These are phyloP conservation scores for Epirrhoe alternata DNA, from an alignment of 2,888 invertebrate species.

Conservation along the genomic window DNA sequence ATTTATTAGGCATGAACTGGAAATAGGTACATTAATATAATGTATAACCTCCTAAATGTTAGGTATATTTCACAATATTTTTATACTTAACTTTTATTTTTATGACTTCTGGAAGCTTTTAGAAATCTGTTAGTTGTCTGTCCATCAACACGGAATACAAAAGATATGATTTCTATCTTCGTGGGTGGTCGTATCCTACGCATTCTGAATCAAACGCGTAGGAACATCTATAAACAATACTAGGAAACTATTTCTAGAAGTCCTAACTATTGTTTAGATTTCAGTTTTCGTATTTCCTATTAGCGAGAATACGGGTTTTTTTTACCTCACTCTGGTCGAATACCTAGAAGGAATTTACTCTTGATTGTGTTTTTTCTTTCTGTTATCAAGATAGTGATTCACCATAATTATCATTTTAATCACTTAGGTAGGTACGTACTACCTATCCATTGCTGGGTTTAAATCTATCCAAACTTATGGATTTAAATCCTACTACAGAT, in stretches of 20 bases:
- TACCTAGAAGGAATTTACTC: no score
- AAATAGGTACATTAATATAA: slow-evolving; percentile 1
- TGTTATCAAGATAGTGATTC: no score
- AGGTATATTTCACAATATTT: neutral
- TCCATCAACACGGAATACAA: no score
- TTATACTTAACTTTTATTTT: neutral
- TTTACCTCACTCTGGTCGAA: no score
- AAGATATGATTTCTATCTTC: neutral
- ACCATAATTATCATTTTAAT: no score
- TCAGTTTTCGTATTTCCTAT: neutral
- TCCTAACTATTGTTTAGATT: neutral
- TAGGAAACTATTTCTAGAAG: slow-evolving; percentile 3
- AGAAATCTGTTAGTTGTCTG: neutral
- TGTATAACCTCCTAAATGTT: neutral
- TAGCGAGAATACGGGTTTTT: neutral
- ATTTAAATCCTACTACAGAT: no score
- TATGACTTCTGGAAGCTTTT: neutral
- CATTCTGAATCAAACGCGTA: slow-evolving; percentile 2
- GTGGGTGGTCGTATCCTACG: slow-evolving; percentile 8
- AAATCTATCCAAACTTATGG: no score
- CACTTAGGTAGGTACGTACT: no score
- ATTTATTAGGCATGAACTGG: neutral
- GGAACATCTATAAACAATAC: slow-evolving; percentile 5
- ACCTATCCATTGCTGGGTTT: no score
- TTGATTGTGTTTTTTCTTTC: no score